A percentile compares a stretch with the other conserved stretches of the same genome.
phyloP scores from a whole-genome alignment of 1,140 invertebrate species.

The Hydropsyche tenuis region DNA sequence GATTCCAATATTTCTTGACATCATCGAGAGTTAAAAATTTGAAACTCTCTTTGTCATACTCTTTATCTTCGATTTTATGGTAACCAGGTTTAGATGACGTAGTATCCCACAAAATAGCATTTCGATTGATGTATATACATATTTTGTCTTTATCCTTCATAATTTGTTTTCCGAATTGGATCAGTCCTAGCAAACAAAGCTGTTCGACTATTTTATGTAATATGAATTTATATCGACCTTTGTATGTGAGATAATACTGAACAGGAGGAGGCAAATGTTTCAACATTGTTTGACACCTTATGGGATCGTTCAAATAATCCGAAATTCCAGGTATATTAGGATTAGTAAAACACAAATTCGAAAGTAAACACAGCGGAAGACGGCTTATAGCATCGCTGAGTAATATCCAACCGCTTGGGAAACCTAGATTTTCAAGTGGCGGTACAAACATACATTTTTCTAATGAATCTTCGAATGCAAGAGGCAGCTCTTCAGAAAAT shows the following conservation, averaged over 20 bases:
- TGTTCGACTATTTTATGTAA: conserved; percentile 65
- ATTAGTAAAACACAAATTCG: conserved; percentile 68
- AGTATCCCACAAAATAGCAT: conserved; percentile 69
- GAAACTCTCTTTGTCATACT: conserved; percentile 64
- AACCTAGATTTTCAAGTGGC: conserved; percentile 63
- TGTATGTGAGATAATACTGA: conserved; percentile 63
- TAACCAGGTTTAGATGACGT: conserved; percentile 67
- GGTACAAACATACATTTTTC: conserved; percentile 76
- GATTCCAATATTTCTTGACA: conserved; percentile 73
- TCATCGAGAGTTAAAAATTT: conserved; percentile 62
- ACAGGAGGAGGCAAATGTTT: conserved; percentile 64
- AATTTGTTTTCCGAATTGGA: conserved; percentile 72
- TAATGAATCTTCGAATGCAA: conserved; percentile 53
- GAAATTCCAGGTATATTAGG: conserved; percentile 66
- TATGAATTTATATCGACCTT: conserved; percentile 70
- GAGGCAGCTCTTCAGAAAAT: conserved; percentile 45
- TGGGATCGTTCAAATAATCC: conserved; percentile 69
- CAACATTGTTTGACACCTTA: conserved; percentile 68
- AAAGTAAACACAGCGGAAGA: conserved; percentile 73
- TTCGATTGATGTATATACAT: conserved; percentile 72
- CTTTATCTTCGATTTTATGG: conserved; percentile 65
- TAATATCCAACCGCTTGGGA: conserved; percentile 72
- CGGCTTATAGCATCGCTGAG: conserved; percentile 72
- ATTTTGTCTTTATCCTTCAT: conserved; percentile 75
- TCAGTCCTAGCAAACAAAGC: conserved; percentile 69